Evolutionary conservation across 2,888 invertebrate species (phyloP), one percentile per base, ranked within the genome.

Genomic region (Mycalesis mineus): DNA sequence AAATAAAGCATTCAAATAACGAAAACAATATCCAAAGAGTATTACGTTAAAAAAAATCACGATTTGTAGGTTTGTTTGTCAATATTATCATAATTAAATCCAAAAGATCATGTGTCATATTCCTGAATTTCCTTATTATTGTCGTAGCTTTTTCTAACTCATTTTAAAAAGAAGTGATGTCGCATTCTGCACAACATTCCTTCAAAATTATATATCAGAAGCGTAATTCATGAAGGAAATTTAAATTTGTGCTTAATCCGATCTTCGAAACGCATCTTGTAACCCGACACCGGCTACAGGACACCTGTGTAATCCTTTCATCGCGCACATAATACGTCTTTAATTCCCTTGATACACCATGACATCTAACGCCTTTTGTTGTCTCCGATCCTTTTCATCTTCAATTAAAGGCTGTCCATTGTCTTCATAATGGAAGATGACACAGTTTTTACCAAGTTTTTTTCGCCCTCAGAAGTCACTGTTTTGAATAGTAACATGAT

Each of bases 231-330:
- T 41, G 31, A 31, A 17, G 6, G 37, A 40, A 52, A 42, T 42
- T 41, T 42, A 42, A 42, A 42, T 51, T 51, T 29, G 33, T 42
- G 52, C 33, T 52, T 51, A 51, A 41, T 51, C 31, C 31, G 15
- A 41, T 51, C 31, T 41, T 17, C 7, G 33, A 33, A 39, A 51
- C 49, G 39, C 37, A 33, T 55, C 60, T 54, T 61, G 71, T 67
- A 74, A 73, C 70, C 61, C 68, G 66, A 57, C 65, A 57, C 67
- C 65, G 70, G 67, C 68, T 62, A 61, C 70, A 74, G 80, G 78
- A 82, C 89, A 89, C 88, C 88, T 89, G 88, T 89, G 87, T 88
- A 88, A 88, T 82, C 88, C 86, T 85, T 88, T 87, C 87, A 86
- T 74, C 80, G 72, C 63, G 52, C 68, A 72, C 69, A 89, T 88